Percentiles rank a stretch among this genome's conserved stretches.
Evolutionary conservation across 2,888 invertebrate genomes (phyloP).

Genomic region (Dynastes hyllus): DNA sequence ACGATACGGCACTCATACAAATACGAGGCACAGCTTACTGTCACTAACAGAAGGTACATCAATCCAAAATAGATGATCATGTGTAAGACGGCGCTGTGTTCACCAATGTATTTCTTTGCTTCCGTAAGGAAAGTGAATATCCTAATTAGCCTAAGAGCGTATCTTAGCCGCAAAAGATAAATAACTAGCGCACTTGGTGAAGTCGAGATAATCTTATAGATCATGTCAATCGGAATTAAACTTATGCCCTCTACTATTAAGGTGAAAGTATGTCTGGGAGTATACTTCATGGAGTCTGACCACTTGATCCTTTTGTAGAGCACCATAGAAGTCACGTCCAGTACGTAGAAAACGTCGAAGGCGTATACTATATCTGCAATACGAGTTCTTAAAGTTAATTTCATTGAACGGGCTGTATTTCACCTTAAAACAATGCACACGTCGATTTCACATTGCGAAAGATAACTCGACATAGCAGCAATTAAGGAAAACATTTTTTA

Average conservation of each 20-base stretch:
- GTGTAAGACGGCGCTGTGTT: conserved; percentile 33
- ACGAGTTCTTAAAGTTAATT: conserved; percentile 8
- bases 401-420: not conserved
- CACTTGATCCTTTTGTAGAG: conserved; percentile 48
- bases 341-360: conserved; percentile 49
- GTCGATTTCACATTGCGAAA: no score
- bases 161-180: conserved; percentile 45
- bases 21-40: conserved; percentile 29
- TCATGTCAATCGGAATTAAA: conserved; percentile 43
- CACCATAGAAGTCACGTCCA: conserved; percentile 48
- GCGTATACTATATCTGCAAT: conserved; percentile 48
- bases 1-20: conserved; percentile 24
- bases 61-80: conserved; percentile 34
- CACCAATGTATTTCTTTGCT: conserved; percentile 41
- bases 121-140: conserved; percentile 34
- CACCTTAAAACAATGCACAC: no score
- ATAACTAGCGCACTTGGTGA: conserved; percentile 23
- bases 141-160: conserved; percentile 41
- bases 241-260: conserved; percentile 41
- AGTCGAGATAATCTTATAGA: conserved; percentile 34
- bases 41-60: conserved; percentile 24
- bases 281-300: conserved; percentile 16
- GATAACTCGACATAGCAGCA: not conserved
- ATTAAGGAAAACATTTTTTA: not conserved
- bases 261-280: conserved; percentile 33